Percentiles rank a stretch among this genome's conserved stretches.
Conservation (phyloP, 2,888 invertebrate genomes). For the Nephrocerus scutellatus region DNA sequence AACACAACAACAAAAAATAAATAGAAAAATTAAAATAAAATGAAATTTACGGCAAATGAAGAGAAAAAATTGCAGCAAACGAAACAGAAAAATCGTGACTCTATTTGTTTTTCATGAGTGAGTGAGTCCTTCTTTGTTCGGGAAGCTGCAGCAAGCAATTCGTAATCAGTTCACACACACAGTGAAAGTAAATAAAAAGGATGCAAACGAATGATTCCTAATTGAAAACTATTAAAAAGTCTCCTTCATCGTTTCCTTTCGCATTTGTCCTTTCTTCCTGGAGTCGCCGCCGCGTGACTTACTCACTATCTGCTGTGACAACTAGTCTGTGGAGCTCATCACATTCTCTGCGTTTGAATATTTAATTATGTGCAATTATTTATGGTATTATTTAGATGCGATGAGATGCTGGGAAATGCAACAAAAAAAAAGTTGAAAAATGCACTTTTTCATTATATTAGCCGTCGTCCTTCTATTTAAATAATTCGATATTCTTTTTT, state of each 20-base stretch:
- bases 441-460: too few relatives aligned
- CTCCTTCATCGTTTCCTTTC: conserved; percentile 25
- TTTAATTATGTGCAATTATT: conserved; percentile 47
- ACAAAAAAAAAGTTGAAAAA: too few relatives aligned
- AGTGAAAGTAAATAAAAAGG: conserved; percentile 25
- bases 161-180: too few relatives aligned
- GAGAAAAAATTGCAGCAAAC: too few relatives aligned
- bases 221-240: conserved; percentile 47
- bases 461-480: too few relatives aligned
- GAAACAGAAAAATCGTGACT: conserved; percentile 46
- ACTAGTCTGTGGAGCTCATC: conserved; percentile 16
- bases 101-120: too few relatives aligned
- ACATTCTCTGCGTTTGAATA: conserved; percentile 30
- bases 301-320: conserved; percentile 5
- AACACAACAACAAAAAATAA: conserved; percentile 15
- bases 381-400: conserved; percentile 47
- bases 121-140: too few relatives aligned
- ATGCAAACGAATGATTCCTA: conserved; percentile 45
- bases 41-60: conserved; percentile 40
- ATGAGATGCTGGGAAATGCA: too few relatives aligned
- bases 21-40: conserved; percentile 38
- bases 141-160: too few relatives aligned
- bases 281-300: conserved; percentile 13
- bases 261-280: conserved; percentile 22
- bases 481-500: too few relatives aligned